Conservation (phyloP, 2,113 vertebrate genomes). For the Cyanocitta stelleri region DNA sequence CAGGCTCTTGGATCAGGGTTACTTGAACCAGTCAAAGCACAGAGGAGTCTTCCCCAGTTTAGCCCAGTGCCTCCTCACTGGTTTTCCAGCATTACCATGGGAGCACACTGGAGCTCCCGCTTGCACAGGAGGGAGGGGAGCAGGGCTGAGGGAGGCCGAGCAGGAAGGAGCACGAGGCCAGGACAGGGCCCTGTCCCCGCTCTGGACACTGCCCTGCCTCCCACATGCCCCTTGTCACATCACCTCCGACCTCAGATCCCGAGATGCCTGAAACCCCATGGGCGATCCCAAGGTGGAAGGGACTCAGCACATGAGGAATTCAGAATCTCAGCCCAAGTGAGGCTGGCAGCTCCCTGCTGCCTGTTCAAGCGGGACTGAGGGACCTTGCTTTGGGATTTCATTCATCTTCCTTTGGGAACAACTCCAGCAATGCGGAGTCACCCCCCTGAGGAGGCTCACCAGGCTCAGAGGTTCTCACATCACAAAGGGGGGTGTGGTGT, state of each 20-base stretch:
- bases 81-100: accelerated
- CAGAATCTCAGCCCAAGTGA: background rate
- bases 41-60: background rate
- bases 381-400: background rate
- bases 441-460: background rate
- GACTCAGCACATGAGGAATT: background rate
- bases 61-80: background rate
- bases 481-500: accelerated
- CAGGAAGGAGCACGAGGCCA: background rate
- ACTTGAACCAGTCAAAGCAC: background rate
- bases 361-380: background rate
- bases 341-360: background rate
- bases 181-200: background rate
- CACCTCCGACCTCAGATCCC: background rate
- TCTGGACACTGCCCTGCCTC: background rate
- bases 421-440: background rate
- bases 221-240: accelerated
- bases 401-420: background rate
- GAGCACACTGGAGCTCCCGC: accelerated
- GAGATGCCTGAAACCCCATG: accelerated
- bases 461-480: background rate
- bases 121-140: background rate
- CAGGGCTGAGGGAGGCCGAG: accelerated
- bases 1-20: background rate
- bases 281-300: background rate